Evolutionary conservation across 2,888 invertebrate genomes (phyloP), one percentile per base, ranked within the genome.

Genomic region (Seira ritae): DNA sequence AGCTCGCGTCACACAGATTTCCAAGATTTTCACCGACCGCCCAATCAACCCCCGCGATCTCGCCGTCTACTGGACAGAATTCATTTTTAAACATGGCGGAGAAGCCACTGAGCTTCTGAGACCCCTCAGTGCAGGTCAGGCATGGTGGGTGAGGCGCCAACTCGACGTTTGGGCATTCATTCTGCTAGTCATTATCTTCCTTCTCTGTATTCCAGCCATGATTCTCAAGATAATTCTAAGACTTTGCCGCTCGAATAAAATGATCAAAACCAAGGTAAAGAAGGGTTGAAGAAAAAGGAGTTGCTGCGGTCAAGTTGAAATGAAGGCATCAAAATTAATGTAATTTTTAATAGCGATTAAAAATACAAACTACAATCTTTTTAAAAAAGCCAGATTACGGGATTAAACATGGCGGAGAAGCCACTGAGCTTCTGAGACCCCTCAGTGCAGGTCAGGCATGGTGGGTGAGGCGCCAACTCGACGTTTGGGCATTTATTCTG

Each of bases 31-130:
- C 17, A 78, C 23, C 12, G 85, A 86, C 50, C 80, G 72, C 22
- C 74, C 79, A 0, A 62, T 71, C 0, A 62, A 81, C 8, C 84
- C 85, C 0, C 17, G 84, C 8, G 10, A 77, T 3, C n/a, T 66
- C 0, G 85, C 69, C 0, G 76, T 86, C 0, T 86, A 69, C 17
- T 86, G 85, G 85, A 22, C 84, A 0, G 85, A 86, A 68, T 86
- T 84, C 20, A 75, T 86, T 17, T 10, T 86, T 1, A 17, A 84
- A 4, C 85, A 86, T 24, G 17, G 4, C 3, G 81, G 84, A 70
- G 84, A 84, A 75, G 60, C 17, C 2, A 62, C 68, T 15, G 75
- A 65, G 8, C 69, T 83, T 46, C 69, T 83, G 1, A 6, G 31
- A 15, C 66, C 78, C 10, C 22, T 46, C 0, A 70, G 24, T 74